Percentiles rank a stretch among this genome's conserved stretches.
Conservation (phyloP, 1,140 invertebrate genomes). For the Atta colombica region DNA sequence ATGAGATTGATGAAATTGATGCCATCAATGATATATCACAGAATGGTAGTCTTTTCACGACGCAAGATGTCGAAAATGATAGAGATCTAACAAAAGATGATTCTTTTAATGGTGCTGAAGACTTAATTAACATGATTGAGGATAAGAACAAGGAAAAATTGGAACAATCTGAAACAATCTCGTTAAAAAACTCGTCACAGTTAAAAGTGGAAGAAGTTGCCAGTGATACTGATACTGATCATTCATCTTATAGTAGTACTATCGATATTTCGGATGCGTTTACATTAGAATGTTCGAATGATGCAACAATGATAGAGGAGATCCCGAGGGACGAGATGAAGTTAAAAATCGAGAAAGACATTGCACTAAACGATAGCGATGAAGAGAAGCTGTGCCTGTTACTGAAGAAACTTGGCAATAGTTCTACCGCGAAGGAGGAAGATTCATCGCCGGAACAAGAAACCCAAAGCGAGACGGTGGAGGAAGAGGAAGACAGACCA, state of each 20-base stretch:
- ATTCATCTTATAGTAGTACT: slow-evolving; percentile 78
- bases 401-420: slow-evolving; percentile 66
- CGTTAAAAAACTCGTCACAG: not conserved
- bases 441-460: slow-evolving; percentile 58
- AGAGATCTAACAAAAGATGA: slow-evolving; percentile 51
- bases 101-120: not conserved
- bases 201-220: slow-evolving; percentile 59
- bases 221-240: slow-evolving; percentile 84
- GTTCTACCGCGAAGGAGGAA: slow-evolving; percentile 76
- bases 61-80: slow-evolving; percentile 2
- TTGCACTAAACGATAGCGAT: slow-evolving; percentile 46
- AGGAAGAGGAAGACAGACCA: slow-evolving; percentile 85
- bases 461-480: slow-evolving; percentile 82
- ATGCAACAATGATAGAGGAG: slow-evolving; percentile 7
- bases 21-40: slow-evolving; percentile 24
- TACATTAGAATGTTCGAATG: slow-evolving; percentile 67
- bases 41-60: slow-evolving; percentile 1
- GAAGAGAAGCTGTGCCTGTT: slow-evolving; percentile 72
- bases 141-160: not conserved
- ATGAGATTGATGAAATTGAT: slow-evolving; percentile 63
- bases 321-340: slow-evolving; percentile 70
- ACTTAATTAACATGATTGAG: not conserved
- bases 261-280: slow-evolving; percentile 71
- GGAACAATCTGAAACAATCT: not conserved
- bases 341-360: slow-evolving; percentile 64